Evolutionary conservation across 2,888 invertebrate species (phyloP), one percentile per base, ranked within the genome.

Genomic region (Melanophora roralis): DNA sequence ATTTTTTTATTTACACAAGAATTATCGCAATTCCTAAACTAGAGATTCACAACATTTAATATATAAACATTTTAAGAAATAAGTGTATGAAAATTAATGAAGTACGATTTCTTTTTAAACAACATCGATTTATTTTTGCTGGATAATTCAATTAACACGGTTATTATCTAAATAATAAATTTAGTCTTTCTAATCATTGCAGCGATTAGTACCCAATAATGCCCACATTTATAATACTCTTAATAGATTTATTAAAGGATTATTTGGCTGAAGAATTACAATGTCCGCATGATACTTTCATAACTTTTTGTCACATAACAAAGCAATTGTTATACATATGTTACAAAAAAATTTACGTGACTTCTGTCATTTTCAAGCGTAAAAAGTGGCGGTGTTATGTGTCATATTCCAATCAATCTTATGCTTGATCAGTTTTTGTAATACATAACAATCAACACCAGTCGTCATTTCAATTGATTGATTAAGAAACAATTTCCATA

Each of bases 341-440:
- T n/a, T n/a, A n/a, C n/a, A n/a, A n/a, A n/a, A n/a, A n/a, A n/a
- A n/a, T n/a, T n/a, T n/a, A n/a, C n/a, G n/a, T n/a, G n/a, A n/a
- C n/a, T n/a, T n/a, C n/a, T n/a, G n/a, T n/a, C n/a, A n/a, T n/a
- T n/a, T 32, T 59, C 43, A 72, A 53, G 72, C 38, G 72, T 64
- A 64, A 69, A 69, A 69, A 69, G 62, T 68, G 69, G 12, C 55
- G 64, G 11, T 64, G 68, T 68, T 60, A 75, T 75, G 60, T 68
- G 27, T 27, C 27, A 27, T 68, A 47, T 62, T 75, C 47, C 68
- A 75, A 69, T 69, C 69, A 69, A 64, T 76, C 47, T 76, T 69
- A 43, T 69, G 68, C 68, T 75, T 68, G 60, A 72, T 53, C 62
- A 53, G 51, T 60, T 71, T 49, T 51, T 74, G 74, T 47, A 64